Percentiles rank a stretch among this genome's conserved stretches.
These are phyloP conservation scores for Phthorimaea operculella DNA, from an alignment of 1,140 invertebrate genomes.

Conservation along the genomic window DNA sequence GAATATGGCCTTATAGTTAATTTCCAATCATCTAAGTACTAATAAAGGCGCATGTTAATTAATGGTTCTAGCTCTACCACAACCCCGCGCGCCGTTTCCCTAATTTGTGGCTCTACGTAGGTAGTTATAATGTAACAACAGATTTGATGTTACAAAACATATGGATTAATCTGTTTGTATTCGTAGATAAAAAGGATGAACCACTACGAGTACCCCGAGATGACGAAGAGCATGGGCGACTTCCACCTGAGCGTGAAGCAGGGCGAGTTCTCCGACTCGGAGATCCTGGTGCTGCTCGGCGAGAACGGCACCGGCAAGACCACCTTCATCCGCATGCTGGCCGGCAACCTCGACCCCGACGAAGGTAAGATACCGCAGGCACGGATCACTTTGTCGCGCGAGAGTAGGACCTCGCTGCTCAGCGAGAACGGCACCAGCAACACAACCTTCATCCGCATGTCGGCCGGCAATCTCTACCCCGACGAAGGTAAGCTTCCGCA, in stretches of 20 bases:
- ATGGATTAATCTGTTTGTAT: background rate
- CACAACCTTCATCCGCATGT: constrained; percentile 98
- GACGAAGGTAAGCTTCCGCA: constrained; percentile 89
- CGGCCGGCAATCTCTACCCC: constrained; percentile 94
- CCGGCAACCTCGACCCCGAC: constrained; percentile 94
- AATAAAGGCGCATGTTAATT: too few species aligned
- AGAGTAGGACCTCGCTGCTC: too few species aligned
- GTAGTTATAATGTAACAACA: too few species aligned
- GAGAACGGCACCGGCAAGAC: constrained; percentile 99
- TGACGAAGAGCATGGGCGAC: constrained; percentile 86
- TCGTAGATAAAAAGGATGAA: constrained; percentile 86
- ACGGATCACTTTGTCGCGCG: too few species aligned
- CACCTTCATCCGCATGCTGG: constrained; percentile 98
- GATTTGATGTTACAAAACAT: too few species aligned
- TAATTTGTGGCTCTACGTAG: too few species aligned
- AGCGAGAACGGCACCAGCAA: constrained; percentile 99
- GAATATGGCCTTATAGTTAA: too few species aligned
- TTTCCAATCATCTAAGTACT: too few species aligned
- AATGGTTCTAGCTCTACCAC: too few species aligned
- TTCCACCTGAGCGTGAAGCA: constrained; percentile 85
- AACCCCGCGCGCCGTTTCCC: too few species aligned
- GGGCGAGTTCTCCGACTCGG: constrained; percentile 99
- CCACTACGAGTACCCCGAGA: constrained; percentile 94
- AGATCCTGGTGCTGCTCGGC: constrained; percentile 97
- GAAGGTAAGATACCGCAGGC: constrained; percentile 71